phyloP scores from a whole-genome alignment of 1,140 invertebrate species.

The Cardiocondyla obscurior region DNA sequence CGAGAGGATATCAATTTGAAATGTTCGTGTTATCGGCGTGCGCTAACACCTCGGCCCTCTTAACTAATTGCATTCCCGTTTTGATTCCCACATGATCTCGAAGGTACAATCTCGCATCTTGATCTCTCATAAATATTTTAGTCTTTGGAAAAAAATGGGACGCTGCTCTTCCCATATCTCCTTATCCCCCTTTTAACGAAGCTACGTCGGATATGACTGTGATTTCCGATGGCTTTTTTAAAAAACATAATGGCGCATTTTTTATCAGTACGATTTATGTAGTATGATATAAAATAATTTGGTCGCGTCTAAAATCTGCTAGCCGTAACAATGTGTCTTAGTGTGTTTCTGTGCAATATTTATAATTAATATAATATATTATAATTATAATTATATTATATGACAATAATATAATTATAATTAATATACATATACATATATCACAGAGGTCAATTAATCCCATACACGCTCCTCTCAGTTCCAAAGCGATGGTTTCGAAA shows the following conservation, averaged over 20 bases:
- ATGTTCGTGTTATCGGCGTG: slow-evolving; percentile 6
- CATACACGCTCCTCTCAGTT: slow-evolving; percentile 43
- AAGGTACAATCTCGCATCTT: slow-evolving; percentile 29
- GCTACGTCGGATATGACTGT: slow-evolving; percentile 30
- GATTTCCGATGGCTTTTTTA: slow-evolving; percentile 1
- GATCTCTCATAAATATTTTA: slow-evolving; percentile 36
- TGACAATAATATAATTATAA: too few relatives aligned
- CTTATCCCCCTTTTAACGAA: neutral
- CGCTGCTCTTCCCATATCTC: neutral
- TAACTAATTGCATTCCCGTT: slow-evolving; percentile 53
- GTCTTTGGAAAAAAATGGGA: slow-evolving; percentile 61
- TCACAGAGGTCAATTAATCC: slow-evolving; percentile 76
- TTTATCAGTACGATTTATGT: slow-evolving; percentile 1
- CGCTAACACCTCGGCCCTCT: slow-evolving; percentile 37
- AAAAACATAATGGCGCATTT: slow-evolving; percentile 24
- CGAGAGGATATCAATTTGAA: slow-evolving; percentile 25
- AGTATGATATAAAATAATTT: slow-evolving; percentile 68
- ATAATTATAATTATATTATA: too few relatives aligned
- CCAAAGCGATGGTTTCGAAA: slow-evolving; percentile 67
- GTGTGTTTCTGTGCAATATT: slow-evolving; percentile 54
- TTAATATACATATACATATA: slow-evolving; percentile 71
- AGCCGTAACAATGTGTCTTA: slow-evolving; percentile 57
- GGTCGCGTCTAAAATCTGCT: slow-evolving; percentile 64
- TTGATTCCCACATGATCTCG: slow-evolving; percentile 38
- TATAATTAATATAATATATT: too few relatives aligned